Conservation (phyloP, 2,113 vertebrate genomes). For the Oxygymnocypris stewartii region DNA sequence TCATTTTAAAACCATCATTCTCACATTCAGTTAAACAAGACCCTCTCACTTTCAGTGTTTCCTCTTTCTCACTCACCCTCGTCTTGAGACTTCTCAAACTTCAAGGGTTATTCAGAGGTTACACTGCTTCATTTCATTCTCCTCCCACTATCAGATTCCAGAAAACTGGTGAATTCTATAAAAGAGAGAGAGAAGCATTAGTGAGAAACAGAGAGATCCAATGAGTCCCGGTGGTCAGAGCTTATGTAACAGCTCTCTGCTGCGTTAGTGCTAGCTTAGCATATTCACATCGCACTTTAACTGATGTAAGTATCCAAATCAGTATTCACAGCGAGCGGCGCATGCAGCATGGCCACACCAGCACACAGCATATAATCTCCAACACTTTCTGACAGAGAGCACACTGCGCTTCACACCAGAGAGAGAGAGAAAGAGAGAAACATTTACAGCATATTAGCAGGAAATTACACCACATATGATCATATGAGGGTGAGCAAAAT, state of each 20-base stretch:
- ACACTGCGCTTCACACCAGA: not conserved
- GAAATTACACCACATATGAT: not conserved
- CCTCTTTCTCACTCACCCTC: constrained; percentile 15
- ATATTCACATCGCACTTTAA: constrained; percentile 4
- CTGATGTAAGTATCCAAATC: constrained; percentile 26
- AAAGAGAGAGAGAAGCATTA: not conserved
- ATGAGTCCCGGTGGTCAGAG: constrained; percentile 55
- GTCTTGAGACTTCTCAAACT: constrained; percentile 13
- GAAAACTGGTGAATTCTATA: not conserved
- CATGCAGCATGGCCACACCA: constrained; percentile 20
- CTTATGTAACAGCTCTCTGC: constrained; percentile 67
- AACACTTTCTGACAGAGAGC: not conserved
- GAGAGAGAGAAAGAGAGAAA: not conserved
- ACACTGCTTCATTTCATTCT: constrained; percentile 43
- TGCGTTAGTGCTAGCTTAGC: not conserved
- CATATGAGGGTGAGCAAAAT: not conserved
- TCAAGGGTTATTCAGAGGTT: constrained; percentile 14
- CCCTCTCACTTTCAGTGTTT: constrained; percentile 29
- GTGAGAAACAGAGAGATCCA: constrained; percentile 6
- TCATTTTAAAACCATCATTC: constrained; percentile 5
- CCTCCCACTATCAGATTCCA: constrained; percentile 46
- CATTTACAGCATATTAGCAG: not conserved
- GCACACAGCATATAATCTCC: not conserved
- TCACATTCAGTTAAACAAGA: constrained; percentile 20
- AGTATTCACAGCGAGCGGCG: constrained; percentile 15